Base-by-base conservation (phyloP, 2,888 invertebrate species). In the Sinotaia quadrata region DNA sequence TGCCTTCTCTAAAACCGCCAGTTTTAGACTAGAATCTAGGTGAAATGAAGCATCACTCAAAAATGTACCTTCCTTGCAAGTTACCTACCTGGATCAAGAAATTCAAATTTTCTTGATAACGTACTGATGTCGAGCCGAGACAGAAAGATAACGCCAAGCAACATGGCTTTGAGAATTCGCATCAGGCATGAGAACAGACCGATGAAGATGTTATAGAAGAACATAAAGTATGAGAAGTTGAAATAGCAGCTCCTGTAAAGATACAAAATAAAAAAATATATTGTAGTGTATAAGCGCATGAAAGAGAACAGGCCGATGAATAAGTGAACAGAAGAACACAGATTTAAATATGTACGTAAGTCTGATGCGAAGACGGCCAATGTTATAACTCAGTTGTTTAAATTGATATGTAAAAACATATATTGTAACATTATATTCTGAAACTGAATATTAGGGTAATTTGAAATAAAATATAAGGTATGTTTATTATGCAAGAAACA, bases 391-490 rank as follows among this genome's bases (percentile, higher is more conserved):
- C n/a, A n/a, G n/a, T n/a, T n/a, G n/a, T n/a, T n/a, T n/a, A n/a
- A n/a, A n/a, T n/a, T 79, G 75, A 84, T 85, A 76, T 79, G 83
- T 78, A 85, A 81, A 69, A 84, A 85, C 78, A 85, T 79, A 76
- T 84, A 84, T 73, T 81, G 85, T 15, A 78, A 78, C 51, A 84
- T n/a, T n/a, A n/a, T n/a, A n/a, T n/a, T n/a, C n/a, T n/a, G n/a
- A n/a, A n/a, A n/a, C n/a, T n/a, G n/a, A n/a, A n/a, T n/a, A n/a
- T n/a, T n/a, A n/a, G n/a, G n/a, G n/a, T n/a, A n/a, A n/a, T n/a
- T n/a, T n/a, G n/a, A n/a, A n/a, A n/a, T n/a, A n/a, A n/a, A n/a
- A n/a, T n/a, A n/a, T n/a, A n/a, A n/a, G n/a, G n/a, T n/a, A n/a
- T n/a, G n/a, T n/a, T n/a, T n/a, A n/a, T n/a, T n/a, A n/a, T n/a